phyloP scores from a whole-genome alignment of 2,113 vertebrate genomes.

The Empidonax traillii region DNA sequence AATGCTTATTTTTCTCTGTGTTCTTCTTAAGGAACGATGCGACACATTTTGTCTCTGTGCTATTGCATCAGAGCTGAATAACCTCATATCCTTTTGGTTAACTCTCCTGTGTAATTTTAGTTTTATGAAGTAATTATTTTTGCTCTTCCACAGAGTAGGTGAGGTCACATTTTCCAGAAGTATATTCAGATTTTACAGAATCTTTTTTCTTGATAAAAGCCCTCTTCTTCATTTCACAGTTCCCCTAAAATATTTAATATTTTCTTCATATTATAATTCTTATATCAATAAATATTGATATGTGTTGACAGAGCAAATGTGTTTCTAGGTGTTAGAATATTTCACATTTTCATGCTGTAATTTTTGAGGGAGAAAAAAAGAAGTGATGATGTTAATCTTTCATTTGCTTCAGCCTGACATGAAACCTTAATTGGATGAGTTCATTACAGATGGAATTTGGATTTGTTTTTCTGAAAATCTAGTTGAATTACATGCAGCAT shows the following conservation, averaged over 20 bases:
- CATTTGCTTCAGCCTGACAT: background rate
- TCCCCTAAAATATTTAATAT: background rate
- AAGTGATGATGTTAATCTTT: background rate
- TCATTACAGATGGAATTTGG: background rate
- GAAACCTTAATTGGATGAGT: background rate
- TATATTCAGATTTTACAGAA: background rate
- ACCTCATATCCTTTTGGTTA: background rate
- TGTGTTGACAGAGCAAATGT: background rate
- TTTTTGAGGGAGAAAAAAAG: background rate
- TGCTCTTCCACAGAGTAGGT: background rate
- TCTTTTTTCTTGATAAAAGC: background rate
- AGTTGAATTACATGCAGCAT: background rate
- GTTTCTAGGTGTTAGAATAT: background rate
- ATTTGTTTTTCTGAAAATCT: background rate
- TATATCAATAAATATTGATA: background rate
- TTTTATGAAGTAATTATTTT: constrained; percentile 32
- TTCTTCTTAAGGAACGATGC: background rate
- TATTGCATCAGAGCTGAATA: background rate
- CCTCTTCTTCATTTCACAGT: background rate
- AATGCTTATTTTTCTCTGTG: background rate
- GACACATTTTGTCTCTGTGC: background rate
- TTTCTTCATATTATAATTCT: background rate
- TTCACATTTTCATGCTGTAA: background rate
- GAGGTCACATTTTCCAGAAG: constrained; percentile 32
- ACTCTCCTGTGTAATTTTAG: constrained; percentile 19